Evolutionary conservation across 2,113 vertebrate species (phyloP), one percentile per base, ranked within the genome.

Genomic region (Turnix velox): DNA sequence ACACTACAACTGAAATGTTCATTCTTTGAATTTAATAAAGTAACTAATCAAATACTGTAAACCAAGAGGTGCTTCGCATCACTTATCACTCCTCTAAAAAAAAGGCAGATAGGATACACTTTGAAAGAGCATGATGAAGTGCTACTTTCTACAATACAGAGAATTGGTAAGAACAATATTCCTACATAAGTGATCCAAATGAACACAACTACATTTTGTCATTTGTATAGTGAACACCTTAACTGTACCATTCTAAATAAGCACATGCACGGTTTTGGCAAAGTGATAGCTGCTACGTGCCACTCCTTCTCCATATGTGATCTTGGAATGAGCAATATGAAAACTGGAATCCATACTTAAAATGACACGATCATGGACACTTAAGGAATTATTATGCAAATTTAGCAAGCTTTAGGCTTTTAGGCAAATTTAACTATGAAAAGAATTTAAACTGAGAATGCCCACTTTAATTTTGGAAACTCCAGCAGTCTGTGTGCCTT

Each of bases 381-480:
- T 12, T 7, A 5, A 48, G 15, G 2, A 55, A 13, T 18, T 65
- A 51, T 49, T 27, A 28, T 1, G 10, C 30, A 49, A 35, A 37
- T 12, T 42, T 48, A 22, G 16, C 10, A 16, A 10, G 13, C 6
- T 69, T 85, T 31, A 63, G 20, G 23, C 6, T 65, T 51, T 46
- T 45, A 39, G 1, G 0, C 8, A 10, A 73, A 19, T 40, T 37
- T 19, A 51, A 90, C 31, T 18, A 28, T 3, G 4, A 54, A 46
- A 8, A 51, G 0, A 31, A 2, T 1, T 12, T 5, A 76, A 88
- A 68, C 0, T 0, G 1, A 17, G 5, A 57, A 84, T 51, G 3
- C 0, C 2, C 4, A 12, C 24, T 54, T 55, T 43, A 42, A 33
- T 86, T 77, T 51, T 6, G 37, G 4, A 18, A 84, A 72, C 16